Base-by-base conservation (phyloP, 1,140 invertebrate genomes). In the Drosophila sp. region DNA sequence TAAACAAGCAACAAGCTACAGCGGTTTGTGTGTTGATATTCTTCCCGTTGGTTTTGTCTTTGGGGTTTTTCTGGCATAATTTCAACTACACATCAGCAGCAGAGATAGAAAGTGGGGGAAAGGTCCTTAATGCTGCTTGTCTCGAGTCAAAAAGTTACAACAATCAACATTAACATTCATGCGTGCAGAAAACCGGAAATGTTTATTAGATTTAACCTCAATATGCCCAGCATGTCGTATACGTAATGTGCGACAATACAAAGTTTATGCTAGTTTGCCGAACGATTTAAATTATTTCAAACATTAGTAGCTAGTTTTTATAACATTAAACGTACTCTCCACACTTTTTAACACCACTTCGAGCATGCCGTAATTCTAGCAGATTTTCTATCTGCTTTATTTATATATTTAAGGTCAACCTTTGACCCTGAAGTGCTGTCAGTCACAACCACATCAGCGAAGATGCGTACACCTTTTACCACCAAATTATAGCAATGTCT, bases 161-260 rank as follows among this genome's bases (percentile, higher is more conserved):
- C 66, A 74, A 78, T 87, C 66, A 63, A 38, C 78, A 89, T 84
- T 80, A 87, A 87, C 75, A 87, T 89, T 82, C 83, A 87, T 79
- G 83, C 79, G 72, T 87, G 78, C 83, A 78, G 63, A 51, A 66
- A 69, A 51, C 61, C 72, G 72, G 72, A 82, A 87, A 87, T 76
- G 78, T 73, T 78, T 86, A 78, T 67, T 66, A 89, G 64, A 76
- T 82, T 76, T 73, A 87, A 78, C 79, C 78, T 54, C 72, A 78
- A 71, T 74, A 40, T 64, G 74, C 45, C 48, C 59, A 48, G 51
- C 75, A 72, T 53, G 62, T 50, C 62, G 62, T 66, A 72, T 72
- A 72, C 69, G 51, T 27, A 66, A 72, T 72, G 29, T 58, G 69
- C n/a, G 16, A 54, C 21, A 40, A 25, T 29, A 53, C 29, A 16